Percentiles rank a stretch among this genome's conserved stretches.
These are phyloP conservation scores for Hydrochoerus hydrochaeris DNA, from an alignment of 2,113 vertebrate species.

Conservation along the genomic window DNA sequence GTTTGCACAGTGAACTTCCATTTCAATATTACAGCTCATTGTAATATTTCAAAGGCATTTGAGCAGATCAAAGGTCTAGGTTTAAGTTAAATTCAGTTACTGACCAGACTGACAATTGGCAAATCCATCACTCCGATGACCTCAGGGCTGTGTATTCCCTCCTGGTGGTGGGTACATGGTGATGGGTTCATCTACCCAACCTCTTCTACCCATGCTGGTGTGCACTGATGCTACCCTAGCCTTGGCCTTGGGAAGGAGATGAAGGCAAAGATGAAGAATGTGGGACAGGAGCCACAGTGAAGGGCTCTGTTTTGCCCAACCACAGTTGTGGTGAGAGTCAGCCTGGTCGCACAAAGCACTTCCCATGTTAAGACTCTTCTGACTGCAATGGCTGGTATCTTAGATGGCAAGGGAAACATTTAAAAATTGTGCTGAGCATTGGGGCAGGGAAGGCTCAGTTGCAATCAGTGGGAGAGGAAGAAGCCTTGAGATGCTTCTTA, in stretches of 20 bases:
- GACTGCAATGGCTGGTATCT: not conserved
- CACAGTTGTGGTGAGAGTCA: not conserved
- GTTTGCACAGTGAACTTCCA: not conserved
- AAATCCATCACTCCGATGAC: not conserved
- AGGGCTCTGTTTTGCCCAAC: not conserved
- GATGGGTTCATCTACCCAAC: no score
- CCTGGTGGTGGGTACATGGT: accelerated
- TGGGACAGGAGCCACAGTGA: not conserved
- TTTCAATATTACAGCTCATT: not conserved
- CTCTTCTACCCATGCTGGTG: not conserved
- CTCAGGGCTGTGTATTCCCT: not conserved
- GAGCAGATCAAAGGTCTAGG: not conserved
- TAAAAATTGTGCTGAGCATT: not conserved
- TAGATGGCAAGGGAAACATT: not conserved
- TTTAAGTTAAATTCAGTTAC: constrained; percentile 8
- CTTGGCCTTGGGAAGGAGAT: not conserved
- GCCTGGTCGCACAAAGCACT: not conserved
- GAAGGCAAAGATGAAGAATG: not conserved
- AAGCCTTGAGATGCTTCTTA: not conserved
- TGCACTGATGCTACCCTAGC: not conserved
- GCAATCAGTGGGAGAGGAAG: not conserved
- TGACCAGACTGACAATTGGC: not conserved
- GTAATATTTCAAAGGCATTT: constrained; percentile 31
- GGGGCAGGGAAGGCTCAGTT: not conserved
- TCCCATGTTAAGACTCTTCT: constrained; percentile 32